Percentiles rank a stretch among this genome's conserved stretches.
These are phyloP conservation scores for Habropoda laboriosa DNA, from an alignment of 1,140 invertebrate genomes.

Conservation along the genomic window DNA sequence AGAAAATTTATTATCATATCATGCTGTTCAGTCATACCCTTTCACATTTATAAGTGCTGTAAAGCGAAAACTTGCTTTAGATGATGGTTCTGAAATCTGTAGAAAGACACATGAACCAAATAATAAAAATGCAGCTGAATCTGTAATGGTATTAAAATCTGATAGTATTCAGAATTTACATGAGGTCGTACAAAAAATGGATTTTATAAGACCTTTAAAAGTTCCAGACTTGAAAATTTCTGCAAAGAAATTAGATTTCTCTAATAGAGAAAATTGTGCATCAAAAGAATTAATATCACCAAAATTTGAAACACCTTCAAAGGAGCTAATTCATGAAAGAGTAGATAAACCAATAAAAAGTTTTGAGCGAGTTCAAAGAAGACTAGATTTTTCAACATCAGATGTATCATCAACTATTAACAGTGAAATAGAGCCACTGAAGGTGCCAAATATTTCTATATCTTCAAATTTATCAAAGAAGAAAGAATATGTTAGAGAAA, in stretches of 20 bases:
- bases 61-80: slow-evolving; percentile 75
- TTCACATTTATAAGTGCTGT: slow-evolving; percentile 79
- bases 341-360: slow-evolving; percentile 68
- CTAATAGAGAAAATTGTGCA: slow-evolving; percentile 70
- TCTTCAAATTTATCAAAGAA: slow-evolving; percentile 74
- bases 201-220: slow-evolving; percentile 77
- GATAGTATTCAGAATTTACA: slow-evolving; percentile 56
- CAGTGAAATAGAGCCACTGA: slow-evolving; percentile 75
- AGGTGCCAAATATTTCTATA: slow-evolving; percentile 76
- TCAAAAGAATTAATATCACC: slow-evolving; percentile 70
- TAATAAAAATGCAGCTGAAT: slow-evolving; percentile 52
- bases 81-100: slow-evolving; percentile 58
- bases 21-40: slow-evolving; percentile 75
- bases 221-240: slow-evolving; percentile 79
- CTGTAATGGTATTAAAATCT: slow-evolving; percentile 40
- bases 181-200: slow-evolving; percentile 70
- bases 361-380: slow-evolving; percentile 74
- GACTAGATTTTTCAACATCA: slow-evolving; percentile 76
- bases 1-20: slow-evolving; percentile 67
- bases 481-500: slow-evolving; percentile 76
- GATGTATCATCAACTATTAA: slow-evolving; percentile 72
- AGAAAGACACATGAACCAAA: slow-evolving; percentile 66
- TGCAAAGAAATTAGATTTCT: slow-evolving; percentile 77
- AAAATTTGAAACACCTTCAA: slow-evolving; percentile 64
- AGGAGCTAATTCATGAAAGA: slow-evolving; percentile 64